Conservation (phyloP, 2,113 vertebrate genomes). For the Circaetus gallicus region DNA sequence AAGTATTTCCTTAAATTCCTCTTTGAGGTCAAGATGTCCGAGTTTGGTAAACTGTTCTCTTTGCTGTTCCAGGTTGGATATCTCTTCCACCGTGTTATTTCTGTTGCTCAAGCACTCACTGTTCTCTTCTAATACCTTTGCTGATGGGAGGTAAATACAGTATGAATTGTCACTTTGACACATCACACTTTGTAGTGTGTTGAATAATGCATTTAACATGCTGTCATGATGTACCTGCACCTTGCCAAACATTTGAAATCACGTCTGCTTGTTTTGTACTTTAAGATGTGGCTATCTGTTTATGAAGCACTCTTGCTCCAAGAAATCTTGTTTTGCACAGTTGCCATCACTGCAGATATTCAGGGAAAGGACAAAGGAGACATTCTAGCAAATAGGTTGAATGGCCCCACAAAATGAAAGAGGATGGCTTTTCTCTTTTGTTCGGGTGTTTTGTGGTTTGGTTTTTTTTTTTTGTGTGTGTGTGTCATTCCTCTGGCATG, state of each 20-base stretch:
- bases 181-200: neutral
- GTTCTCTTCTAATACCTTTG: neutral
- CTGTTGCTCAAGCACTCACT: neutral
- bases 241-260: neutral
- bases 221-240: neutral
- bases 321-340: neutral
- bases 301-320: neutral
- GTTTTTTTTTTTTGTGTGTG: neutral
- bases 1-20: neutral
- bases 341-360: neutral
- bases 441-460: no score
- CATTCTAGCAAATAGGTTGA: rapidly evolving
- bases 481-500: neutral
- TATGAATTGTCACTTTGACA: neutral
- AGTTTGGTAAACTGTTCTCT: neutral
- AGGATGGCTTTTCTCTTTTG: neutral
- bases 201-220: slow-evolving; percentile 48
- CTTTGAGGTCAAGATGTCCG: neutral
- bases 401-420: neutral
- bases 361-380: neutral
- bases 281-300: neutral
- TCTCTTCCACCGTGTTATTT: neutral
- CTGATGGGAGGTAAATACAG: neutral
- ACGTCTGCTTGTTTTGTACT: neutral
- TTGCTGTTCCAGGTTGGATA: neutral